These are phyloP conservation scores for Planococcus citri DNA, from an alignment of 1,140 invertebrate genomes.

Conservation along the genomic window DNA sequence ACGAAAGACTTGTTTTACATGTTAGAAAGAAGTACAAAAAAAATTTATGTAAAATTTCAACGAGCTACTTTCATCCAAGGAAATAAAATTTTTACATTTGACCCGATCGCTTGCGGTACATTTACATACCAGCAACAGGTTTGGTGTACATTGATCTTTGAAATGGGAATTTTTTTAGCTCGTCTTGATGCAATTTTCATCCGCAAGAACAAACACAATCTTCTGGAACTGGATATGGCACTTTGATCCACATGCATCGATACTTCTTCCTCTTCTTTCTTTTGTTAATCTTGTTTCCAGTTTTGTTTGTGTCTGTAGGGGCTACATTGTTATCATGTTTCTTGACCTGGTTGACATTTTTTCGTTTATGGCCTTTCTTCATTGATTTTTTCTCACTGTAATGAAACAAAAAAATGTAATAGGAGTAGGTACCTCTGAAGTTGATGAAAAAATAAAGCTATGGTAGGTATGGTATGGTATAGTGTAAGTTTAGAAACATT, in stretches of 20 bases:
- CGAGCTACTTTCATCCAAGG: no score
- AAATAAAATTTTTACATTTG: no score
- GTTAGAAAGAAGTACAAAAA: no score
- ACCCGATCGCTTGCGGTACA: no score
- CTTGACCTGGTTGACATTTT: no score
- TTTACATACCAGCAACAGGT: no score
- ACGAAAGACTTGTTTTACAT: no score
- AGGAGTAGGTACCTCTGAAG: no score
- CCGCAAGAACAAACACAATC: conserved; percentile 32
- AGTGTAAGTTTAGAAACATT: no score
- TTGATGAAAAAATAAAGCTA: not conserved
- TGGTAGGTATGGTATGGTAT: no score
- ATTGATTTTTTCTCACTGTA: not conserved
- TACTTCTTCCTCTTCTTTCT: conserved; percentile 28
- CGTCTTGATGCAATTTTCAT: not conserved
- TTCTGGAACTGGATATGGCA: conserved; percentile 36
- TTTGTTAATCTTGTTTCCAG: conserved; percentile 11
- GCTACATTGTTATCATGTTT: conserved; percentile 27
- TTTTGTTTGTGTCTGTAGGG: conserved; percentile 23
- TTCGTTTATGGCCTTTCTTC: conserved; percentile 21
- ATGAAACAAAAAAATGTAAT: not conserved
- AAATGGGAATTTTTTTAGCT: not conserved
- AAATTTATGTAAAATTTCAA: no score
- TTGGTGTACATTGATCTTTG: no score
- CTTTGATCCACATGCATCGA: conserved; percentile 35